These are phyloP conservation scores for Poeciliopsis infans DNA, from an alignment of 2,797 vertebrate species.

Conservation along the genomic window DNA sequence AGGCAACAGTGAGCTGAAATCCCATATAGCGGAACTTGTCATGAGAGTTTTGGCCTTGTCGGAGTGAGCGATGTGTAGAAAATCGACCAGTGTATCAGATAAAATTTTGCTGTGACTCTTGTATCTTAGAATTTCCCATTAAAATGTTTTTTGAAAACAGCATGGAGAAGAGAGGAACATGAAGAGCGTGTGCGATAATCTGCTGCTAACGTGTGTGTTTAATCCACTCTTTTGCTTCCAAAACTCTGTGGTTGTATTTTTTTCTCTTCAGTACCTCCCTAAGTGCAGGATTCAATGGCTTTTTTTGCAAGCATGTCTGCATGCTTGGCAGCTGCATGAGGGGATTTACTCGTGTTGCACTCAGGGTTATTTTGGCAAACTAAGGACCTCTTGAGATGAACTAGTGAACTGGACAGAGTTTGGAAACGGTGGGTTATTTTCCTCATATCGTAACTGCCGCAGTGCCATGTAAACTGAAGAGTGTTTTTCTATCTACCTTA, in stretches of 20 bases:
- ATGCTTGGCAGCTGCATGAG: conserved; percentile 51
- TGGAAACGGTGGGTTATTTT: conserved; percentile 16
- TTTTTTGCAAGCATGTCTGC: conserved; percentile 22
- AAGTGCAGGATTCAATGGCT: conserved; percentile 51
- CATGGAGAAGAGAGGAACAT: conserved; percentile 17
- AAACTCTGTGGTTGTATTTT: conserved; percentile 58
- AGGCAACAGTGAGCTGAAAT: conserved; percentile 68
- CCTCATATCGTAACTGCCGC: conserved; percentile 67
- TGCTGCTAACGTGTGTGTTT: conserved; percentile 31
- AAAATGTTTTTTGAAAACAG: conserved; percentile 20
- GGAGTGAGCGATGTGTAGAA: conserved; percentile 46
- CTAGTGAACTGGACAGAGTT: conserved; percentile 56
- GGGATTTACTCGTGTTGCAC: conserved; percentile 69
- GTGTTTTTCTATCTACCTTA: conserved; percentile 40
- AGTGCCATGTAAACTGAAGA: conserved; percentile 64
- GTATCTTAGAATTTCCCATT: conserved; percentile 42
- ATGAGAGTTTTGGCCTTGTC: conserved; percentile 45
- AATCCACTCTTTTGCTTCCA: conserved; percentile 47
- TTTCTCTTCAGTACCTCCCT: conserved; percentile 49
- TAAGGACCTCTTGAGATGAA: conserved; percentile 66
- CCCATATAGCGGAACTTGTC: conserved; percentile 72
- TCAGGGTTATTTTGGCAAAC: conserved; percentile 50
- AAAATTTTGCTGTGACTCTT: conserved; percentile 46
- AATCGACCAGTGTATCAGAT: conserved; percentile 45
- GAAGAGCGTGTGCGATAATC: conserved; percentile 19